These are phyloP conservation scores for Onychostruthus taczanowskii DNA, from an alignment of 2,113 vertebrate genomes.

Conservation along the genomic window DNA sequence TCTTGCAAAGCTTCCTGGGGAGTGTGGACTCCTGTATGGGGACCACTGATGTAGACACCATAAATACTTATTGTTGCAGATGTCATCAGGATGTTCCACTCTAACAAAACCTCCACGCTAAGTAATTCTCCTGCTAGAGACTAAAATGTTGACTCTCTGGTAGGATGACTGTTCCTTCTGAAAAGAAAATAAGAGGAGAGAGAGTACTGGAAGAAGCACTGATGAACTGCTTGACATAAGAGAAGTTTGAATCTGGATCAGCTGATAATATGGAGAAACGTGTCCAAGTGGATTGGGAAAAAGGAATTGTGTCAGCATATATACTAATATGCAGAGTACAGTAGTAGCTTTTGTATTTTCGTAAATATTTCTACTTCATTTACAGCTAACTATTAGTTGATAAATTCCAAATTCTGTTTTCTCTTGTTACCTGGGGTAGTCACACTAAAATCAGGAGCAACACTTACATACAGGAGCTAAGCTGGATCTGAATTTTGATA, in stretches of 20 bases:
- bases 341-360: neutral
- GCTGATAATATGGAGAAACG: neutral
- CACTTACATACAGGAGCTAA: neutral
- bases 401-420: neutral
- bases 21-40: fast-evolving
- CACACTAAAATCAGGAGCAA: neutral
- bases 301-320: neutral
- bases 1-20: neutral
- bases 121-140: neutral
- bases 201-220: neutral
- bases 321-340: neutral
- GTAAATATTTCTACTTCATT: neutral
- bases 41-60: neutral
- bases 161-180: neutral
- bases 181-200: neutral
- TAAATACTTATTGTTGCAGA: neutral
- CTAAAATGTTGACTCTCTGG: neutral
- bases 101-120: neutral
- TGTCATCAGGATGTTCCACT: neutral
- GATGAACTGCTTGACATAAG: neutral
- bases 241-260: neutral
- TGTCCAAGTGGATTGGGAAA: neutral
- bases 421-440: neutral
- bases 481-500: neutral
- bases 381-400: neutral